Conservation (phyloP, 2,888 invertebrate species). For the Boloria selene region DNA sequence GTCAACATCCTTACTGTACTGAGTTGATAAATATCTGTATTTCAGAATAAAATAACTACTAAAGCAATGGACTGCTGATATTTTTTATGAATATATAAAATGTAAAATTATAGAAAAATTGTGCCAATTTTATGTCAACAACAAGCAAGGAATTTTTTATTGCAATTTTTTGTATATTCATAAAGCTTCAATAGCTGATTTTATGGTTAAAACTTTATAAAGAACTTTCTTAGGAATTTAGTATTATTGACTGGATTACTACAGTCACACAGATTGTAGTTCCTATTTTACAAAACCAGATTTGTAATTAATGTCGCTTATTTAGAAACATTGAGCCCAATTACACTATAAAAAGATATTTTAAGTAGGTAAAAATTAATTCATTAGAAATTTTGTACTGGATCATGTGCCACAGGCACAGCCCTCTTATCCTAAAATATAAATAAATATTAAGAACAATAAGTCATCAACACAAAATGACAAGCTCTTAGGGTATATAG, state of each 20-base stretch:
- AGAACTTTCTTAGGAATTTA: neutral
- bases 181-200: neutral
- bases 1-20: no score
- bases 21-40: no score
- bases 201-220: neutral
- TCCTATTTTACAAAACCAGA: no score
- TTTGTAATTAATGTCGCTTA: no score
- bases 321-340: neutral
- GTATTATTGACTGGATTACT: neutral
- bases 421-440: constrained; percentile 21
- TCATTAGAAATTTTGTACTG: constrained; percentile 13
- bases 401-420: constrained; percentile 21
- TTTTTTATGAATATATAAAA: neutral
- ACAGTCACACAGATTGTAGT: no score
- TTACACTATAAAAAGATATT: neutral
- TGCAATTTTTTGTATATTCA: constrained; percentile 8
- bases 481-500: neutral
- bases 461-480: neutral
- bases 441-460: constrained; percentile 5
- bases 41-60: no score
- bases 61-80: no score
- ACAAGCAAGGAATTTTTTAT: neutral
- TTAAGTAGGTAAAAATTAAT: neutral
- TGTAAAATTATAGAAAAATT: neutral
- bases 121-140: no score